phyloP scores from a whole-genome alignment of 2,797 vertebrate genomes.

The Rhincodon typus region DNA sequence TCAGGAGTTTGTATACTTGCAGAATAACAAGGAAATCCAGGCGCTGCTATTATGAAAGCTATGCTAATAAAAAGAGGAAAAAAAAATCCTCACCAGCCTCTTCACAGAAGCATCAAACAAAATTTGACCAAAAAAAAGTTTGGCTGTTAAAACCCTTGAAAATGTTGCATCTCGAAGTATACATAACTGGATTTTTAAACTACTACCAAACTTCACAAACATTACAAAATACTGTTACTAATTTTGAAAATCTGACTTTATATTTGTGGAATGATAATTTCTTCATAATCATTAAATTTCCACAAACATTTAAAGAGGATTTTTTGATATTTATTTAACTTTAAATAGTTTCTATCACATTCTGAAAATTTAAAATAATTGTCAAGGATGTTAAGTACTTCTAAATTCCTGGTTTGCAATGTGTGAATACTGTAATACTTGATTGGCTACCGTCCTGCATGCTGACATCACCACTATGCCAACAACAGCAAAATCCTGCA shows the following conservation, averaged over 20 bases:
- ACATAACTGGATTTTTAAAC: neutral
- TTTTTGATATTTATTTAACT: neutral
- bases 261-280: neutral
- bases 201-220: neutral
- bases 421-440: too few species aligned
- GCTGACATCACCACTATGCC: too few species aligned
- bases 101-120: too few species aligned
- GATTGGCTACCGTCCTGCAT: too few species aligned
- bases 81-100: too few species aligned
- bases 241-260: neutral
- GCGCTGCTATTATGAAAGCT: neutral
- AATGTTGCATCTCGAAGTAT: neutral
- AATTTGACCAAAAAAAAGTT: neutral
- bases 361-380: too few species aligned
- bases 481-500: neutral
- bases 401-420: too few species aligned
- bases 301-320: neutral
- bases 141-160: neutral
- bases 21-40: neutral
- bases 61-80: too few species aligned
- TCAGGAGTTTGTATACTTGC: neutral
- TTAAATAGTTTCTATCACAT: neutral
- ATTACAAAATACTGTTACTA: neutral
- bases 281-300: neutral
- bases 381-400: too few species aligned